Evolutionary conservation across 2,888 invertebrate species (phyloP).

Genomic region (Tuberolachnus salignus): DNA sequence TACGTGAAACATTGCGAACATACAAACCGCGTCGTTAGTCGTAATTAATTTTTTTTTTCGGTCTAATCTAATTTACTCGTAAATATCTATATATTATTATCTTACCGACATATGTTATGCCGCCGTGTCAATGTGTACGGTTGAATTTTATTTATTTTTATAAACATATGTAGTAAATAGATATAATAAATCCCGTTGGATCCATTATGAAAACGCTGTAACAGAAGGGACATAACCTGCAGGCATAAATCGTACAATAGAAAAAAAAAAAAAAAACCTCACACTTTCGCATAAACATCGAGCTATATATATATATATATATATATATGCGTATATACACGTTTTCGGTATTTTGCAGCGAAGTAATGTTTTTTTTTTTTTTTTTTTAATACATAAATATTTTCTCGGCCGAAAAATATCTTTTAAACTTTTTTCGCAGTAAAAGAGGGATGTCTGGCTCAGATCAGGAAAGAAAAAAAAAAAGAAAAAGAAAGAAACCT

Average conservation of each 20-base stretch:
- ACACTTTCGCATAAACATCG: conserved; percentile 48
- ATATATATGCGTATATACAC: neutral
- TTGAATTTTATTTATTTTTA: conserved; percentile 28
- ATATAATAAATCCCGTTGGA: conserved; percentile 49
- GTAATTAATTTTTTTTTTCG: no score
- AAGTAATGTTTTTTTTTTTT: conserved; percentile 39
- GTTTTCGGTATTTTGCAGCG: conserved; percentile 30
- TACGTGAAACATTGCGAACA: no score
- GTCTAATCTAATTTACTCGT: no score
- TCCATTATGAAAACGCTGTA: conserved; percentile 51
- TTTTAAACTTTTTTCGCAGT: conserved; percentile 4
- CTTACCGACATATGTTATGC: neutral
- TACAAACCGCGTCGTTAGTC: no score
- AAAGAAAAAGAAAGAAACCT: no score
- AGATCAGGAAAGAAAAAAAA: neutral
- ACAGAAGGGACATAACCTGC: conserved; percentile 54
- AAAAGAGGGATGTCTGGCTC: neutral
- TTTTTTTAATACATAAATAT: conserved; percentile 50
- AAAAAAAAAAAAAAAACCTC: conserved; percentile 28
- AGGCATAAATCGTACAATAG: conserved; percentile 49
- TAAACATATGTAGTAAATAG: conserved; percentile 35
- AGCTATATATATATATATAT: neutral
- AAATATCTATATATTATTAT: no score
- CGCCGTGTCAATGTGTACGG: conserved; percentile 12
- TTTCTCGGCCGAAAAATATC: conserved; percentile 32